phyloP scores from a whole-genome alignment of 2,113 vertebrate species.

The Trinectes maculatus region DNA sequence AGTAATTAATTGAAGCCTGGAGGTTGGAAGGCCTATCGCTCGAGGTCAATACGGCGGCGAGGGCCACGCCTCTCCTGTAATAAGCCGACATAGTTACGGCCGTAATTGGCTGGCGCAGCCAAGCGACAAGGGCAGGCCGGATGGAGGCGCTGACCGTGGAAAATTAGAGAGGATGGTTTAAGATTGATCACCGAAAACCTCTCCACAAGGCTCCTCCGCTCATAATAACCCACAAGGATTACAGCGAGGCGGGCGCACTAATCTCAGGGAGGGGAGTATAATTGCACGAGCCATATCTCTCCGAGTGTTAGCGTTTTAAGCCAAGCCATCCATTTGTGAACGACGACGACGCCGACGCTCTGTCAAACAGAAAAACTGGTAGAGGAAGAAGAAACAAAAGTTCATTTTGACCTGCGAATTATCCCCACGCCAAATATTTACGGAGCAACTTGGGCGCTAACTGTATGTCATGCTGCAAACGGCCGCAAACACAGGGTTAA shows the following conservation, averaged over 20 bases:
- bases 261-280: conserved; percentile 64
- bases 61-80: conserved; percentile 68
- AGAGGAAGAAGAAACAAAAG: conserved; percentile 46
- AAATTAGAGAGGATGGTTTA: conserved; percentile 80
- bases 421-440: conserved; percentile 30
- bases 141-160: conserved; percentile 77
- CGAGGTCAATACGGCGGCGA: conserved; percentile 64
- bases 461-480: conserved; percentile 6
- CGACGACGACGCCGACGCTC: conserved; percentile 45
- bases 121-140: conserved; percentile 79
- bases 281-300: conserved; percentile 64
- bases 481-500: too few relatives aligned
- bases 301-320: conserved; percentile 52
- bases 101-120: conserved; percentile 76
- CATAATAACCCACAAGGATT: conserved; percentile 70
- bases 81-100: conserved; percentile 75
- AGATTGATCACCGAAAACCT: conserved; percentile 79
- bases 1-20: conserved; percentile 69
- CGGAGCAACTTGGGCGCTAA: conserved; percentile 31
- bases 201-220: conserved; percentile 50
- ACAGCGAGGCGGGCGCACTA: conserved; percentile 53
- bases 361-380: conserved; percentile 1
- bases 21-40: conserved; percentile 65
- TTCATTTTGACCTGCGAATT: conserved; percentile 42
- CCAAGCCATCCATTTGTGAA: conserved; percentile 52